phyloP scores from a whole-genome alignment of 2,113 vertebrate species.

The Mormoops blainvillei region DNA sequence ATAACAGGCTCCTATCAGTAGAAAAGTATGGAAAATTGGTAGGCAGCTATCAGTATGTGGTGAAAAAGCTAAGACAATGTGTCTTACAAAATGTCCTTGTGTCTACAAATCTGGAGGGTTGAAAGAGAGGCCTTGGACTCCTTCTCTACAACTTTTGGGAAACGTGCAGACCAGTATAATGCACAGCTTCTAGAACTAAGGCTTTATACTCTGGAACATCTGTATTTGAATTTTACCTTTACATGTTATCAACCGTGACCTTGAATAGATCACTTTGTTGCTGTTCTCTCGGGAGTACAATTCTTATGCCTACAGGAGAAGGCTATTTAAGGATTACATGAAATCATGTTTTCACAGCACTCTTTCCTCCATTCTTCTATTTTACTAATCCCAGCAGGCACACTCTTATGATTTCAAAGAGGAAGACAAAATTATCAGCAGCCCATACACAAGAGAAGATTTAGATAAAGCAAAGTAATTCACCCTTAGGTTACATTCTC shows the following conservation, averaged over 20 bases:
- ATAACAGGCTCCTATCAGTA: not conserved
- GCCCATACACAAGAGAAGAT: not conserved
- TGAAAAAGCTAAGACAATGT: not conserved
- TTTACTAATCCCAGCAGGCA: not conserved
- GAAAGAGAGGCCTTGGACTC: not conserved
- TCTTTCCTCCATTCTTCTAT: not conserved
- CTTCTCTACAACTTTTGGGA: not conserved
- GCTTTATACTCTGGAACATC: not conserved
- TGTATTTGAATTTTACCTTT: not conserved
- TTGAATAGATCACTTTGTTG: conserved; percentile 23
- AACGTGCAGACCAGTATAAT: not conserved
- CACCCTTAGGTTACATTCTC: not conserved
- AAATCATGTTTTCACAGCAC: conserved; percentile 15
- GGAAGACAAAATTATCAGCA: conserved; percentile 31
- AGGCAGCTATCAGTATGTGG: not conserved
- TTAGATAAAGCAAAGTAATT: conserved; percentile 14
- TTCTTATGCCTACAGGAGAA: not conserved
- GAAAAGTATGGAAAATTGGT: not conserved
- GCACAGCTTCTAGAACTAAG: not conserved
- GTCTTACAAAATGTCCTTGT: too few relatives aligned
- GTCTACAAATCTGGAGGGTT: not conserved
- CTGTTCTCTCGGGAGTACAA: not conserved
- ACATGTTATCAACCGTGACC: not conserved
- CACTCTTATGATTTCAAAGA: conserved; percentile 14
- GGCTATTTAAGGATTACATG: conserved; percentile 46